Percentiles rank a stretch among this genome's conserved stretches.
Evolutionary conservation across 2,888 invertebrate genomes (phyloP).

Genomic region (Macaria liturata): DNA sequence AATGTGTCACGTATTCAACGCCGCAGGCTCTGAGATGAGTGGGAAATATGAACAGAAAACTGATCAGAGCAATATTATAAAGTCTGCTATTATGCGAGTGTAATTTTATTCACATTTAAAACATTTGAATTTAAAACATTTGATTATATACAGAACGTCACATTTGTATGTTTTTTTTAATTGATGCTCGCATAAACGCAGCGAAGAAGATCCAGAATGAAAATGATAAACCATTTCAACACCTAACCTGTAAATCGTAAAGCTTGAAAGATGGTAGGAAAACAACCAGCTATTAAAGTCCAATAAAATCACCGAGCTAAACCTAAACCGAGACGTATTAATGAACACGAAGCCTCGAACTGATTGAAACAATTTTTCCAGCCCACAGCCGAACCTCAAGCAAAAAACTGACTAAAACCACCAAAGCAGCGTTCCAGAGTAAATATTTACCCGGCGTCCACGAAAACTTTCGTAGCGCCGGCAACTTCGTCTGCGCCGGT

Average conservation of each 20-base stretch:
- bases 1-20: slow-evolving; percentile 62
- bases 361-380: slow-evolving; percentile 59
- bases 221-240: too few relatives aligned
- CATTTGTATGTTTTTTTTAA: too few relatives aligned
- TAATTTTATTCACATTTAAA: too few relatives aligned
- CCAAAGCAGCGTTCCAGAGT: slow-evolving; percentile 62
- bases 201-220: too few relatives aligned
- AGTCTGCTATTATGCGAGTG: too few relatives aligned
- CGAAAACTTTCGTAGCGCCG: slow-evolving; percentile 70
- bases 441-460: slow-evolving; percentile 73
- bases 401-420: slow-evolving; percentile 59
- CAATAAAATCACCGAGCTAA: slow-evolving; percentile 37
- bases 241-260: too few relatives aligned
- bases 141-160: too few relatives aligned
- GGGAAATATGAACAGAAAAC: too few relatives aligned
- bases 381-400: slow-evolving; percentile 62
- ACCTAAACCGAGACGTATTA: slow-evolving; percentile 46
- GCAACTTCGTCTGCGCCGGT: slow-evolving; percentile 59
- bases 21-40: slow-evolving; percentile 47
- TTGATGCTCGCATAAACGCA: too few relatives aligned
- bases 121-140: too few relatives aligned
- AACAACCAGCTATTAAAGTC: slow-evolving; percentile 35
- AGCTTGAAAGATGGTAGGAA: slow-evolving; percentile 1
- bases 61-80: too few relatives aligned
- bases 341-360: slow-evolving; percentile 51